A percentile compares a stretch with the other conserved stretches of the same genome.
Evolutionary conservation across 2,113 vertebrate species (phyloP).

Genomic region (Tragelaphus scriptus): DNA sequence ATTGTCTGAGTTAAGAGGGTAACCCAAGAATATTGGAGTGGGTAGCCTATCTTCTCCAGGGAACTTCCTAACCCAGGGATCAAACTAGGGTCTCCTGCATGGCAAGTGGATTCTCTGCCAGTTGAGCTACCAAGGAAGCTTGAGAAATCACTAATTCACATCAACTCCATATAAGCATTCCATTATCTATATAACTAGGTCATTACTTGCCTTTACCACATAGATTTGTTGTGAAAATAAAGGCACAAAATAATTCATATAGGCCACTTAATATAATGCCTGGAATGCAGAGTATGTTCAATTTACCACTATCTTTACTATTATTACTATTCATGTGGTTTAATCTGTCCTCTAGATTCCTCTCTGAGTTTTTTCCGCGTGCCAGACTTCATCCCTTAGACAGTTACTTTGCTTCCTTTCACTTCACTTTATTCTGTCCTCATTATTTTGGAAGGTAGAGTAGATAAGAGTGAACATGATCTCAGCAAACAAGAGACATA

Average conservation of each 20-base stretch:
- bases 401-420: background rate
- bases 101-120: background rate
- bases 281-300: background rate
- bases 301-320: background rate
- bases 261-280: background rate
- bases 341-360: background rate
- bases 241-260: background rate
- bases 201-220: background rate
- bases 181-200: background rate
- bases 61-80: background rate
- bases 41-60: background rate
- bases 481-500: background rate
- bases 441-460: background rate
- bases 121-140: background rate
- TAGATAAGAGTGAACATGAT: background rate
- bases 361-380: background rate
- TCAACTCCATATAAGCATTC: background rate
- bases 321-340: background rate
- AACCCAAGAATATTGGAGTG: background rate
- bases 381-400: background rate
- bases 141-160: background rate
- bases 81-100: background rate
- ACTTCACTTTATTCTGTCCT: background rate
- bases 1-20: background rate
- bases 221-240: background rate